phyloP scores from a whole-genome alignment of 2,888 invertebrate species.

The Coleophora deauratella region DNA sequence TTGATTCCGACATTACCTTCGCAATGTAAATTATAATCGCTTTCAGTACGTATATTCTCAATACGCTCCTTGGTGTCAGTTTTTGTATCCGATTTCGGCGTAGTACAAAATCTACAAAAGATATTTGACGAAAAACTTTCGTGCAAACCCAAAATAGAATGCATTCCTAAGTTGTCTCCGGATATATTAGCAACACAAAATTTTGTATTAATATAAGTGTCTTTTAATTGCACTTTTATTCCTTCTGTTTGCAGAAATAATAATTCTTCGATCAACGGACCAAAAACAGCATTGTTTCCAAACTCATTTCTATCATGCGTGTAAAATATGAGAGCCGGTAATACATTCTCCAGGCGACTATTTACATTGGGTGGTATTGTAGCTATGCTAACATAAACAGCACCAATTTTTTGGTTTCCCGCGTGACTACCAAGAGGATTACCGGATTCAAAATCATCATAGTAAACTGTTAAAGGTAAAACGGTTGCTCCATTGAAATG shows the following conservation, averaged over 20 bases:
- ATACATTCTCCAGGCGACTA: slow-evolving; percentile 16
- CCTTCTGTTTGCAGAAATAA: slow-evolving; percentile 4
- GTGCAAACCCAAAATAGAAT: slow-evolving; percentile 20
- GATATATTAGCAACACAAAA: slow-evolving; percentile 16
- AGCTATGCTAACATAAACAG: slow-evolving; percentile 19
- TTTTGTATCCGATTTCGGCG: slow-evolving; percentile 10
- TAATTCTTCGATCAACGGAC: slow-evolving; percentile 16
- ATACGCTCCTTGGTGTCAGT: slow-evolving; percentile 2
- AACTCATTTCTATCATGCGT: slow-evolving; percentile 9
- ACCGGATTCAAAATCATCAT: slow-evolving; percentile 24
- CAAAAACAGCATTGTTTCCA: slow-evolving; percentile 6
- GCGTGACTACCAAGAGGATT: slow-evolving; percentile 25
- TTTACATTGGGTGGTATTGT: slow-evolving; percentile 18
- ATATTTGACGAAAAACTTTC: slow-evolving; percentile 23
- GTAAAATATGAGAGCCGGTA: slow-evolving; percentile 15
- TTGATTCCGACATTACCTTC: slow-evolving; percentile 17
- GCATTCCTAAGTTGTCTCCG: slow-evolving; percentile 27
- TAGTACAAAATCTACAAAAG: slow-evolving; percentile 25
- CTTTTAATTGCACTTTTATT: slow-evolving; percentile 13
- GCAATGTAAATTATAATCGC: slow-evolving; percentile 4
- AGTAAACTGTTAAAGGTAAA: slow-evolving; percentile 17
- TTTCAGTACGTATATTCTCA: slow-evolving; percentile 1
- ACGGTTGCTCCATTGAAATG: not conserved
- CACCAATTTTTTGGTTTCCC: slow-evolving; percentile 22
- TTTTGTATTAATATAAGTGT: too few relatives aligned